phyloP scores from a whole-genome alignment of 2,888 invertebrate genomes.

The Archips crataeganus region DNA sequence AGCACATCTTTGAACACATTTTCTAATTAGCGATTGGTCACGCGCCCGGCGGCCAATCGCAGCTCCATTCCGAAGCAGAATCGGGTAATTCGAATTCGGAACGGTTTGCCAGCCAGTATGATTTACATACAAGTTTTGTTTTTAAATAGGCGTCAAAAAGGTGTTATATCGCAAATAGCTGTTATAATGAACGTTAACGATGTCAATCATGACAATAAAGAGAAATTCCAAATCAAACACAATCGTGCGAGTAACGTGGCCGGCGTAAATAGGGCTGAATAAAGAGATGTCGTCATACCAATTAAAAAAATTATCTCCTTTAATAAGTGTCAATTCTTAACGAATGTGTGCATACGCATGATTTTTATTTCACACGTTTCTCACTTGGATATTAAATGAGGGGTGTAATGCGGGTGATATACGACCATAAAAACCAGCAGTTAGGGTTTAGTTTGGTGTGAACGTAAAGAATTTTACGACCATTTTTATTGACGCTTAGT shows the following conservation, averaged over 20 bases:
- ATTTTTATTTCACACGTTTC: slow-evolving; percentile 85
- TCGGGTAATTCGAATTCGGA: slow-evolving; percentile 81
- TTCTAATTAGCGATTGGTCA: slow-evolving; percentile 85
- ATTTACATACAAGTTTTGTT: slow-evolving; percentile 29
- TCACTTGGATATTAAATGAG: slow-evolving; percentile 61
- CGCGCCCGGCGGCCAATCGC: slow-evolving; percentile 76
- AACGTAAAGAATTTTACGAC: slow-evolving; percentile 67
- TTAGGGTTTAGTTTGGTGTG: slow-evolving; percentile 61
- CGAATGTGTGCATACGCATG: slow-evolving; percentile 85
- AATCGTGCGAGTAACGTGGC: slow-evolving; percentile 67
- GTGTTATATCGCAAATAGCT: slow-evolving; percentile 23
- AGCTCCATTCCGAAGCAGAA: slow-evolving; percentile 72
- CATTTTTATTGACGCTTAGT: slow-evolving; percentile 85
- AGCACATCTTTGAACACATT: slow-evolving; percentile 74
- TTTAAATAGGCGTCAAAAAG: slow-evolving; percentile 23
- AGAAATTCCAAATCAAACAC: slow-evolving; percentile 77
- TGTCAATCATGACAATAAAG: slow-evolving; percentile 58
- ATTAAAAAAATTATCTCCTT: slow-evolving; percentile 85
- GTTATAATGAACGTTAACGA: slow-evolving; percentile 44
- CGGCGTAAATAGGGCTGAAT: slow-evolving; percentile 67
- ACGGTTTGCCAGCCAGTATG: slow-evolving; percentile 63
- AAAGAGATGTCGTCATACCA: slow-evolving; percentile 84
- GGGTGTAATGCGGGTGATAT: slow-evolving; percentile 46
- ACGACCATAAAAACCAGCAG: slow-evolving; percentile 52
- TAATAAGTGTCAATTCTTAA: slow-evolving; percentile 86